phyloP scores from a whole-genome alignment of 2,797 vertebrate species.

The Gastrophryne carolinensis region DNA sequence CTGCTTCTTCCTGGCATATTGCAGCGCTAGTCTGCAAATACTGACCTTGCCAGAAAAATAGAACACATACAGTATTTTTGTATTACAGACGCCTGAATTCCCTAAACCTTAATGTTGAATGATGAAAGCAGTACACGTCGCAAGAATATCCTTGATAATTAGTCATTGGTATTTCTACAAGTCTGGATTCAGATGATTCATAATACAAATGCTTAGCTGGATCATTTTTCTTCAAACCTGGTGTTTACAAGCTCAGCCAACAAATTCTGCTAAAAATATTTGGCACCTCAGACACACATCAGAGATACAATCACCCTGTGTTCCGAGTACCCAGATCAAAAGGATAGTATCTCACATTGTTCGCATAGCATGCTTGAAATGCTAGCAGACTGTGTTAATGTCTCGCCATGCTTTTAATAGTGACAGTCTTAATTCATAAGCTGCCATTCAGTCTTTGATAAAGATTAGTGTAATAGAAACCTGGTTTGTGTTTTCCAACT shows the following conservation, averaged over 20 bases:
- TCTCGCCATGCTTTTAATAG: conserved; percentile 9
- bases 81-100: no score
- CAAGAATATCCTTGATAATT: neutral
- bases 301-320: conserved; percentile 28
- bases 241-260: conserved; percentile 15
- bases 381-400: neutral
- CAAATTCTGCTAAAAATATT: conserved; percentile 29
- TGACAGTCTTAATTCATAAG: neutral
- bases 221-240: neutral
- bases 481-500: neutral
- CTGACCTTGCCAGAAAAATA: no score
- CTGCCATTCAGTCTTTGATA: neutral
- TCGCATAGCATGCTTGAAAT: conserved; percentile 22
- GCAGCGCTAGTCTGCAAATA: no score
- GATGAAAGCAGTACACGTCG: neutral
- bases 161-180: neutral
- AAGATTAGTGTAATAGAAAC: neutral
- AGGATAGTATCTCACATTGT: conserved; percentile 12
- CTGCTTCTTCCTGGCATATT: neutral
- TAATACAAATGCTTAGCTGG: conserved; percentile 8
- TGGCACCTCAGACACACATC: conserved; percentile 1
- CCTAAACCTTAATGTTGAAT: neutral
- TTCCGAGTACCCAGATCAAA: conserved; percentile 11
- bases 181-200: conserved; percentile 18
- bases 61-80: no score